Conservation (phyloP, 1,140 invertebrate genomes). For the Cephus cinctus region DNA sequence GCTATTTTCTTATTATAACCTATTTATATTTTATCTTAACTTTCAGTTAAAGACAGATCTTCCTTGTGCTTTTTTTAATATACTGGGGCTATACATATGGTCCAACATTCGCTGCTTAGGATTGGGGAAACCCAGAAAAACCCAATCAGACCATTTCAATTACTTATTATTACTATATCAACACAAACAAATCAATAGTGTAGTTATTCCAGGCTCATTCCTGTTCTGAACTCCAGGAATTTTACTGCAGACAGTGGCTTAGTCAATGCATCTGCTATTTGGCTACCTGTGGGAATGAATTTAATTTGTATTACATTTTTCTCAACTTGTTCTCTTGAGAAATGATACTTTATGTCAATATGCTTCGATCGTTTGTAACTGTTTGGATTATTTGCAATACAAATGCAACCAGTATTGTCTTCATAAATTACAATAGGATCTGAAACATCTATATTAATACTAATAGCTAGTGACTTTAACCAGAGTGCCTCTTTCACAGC, state of each 20-base stretch:
- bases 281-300: background rate
- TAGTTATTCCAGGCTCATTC: background rate
- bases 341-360: slow-evolving; percentile 31
- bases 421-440: slow-evolving; percentile 1
- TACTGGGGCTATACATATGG: background rate
- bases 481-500: slow-evolving; percentile 30
- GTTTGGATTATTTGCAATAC: slow-evolving; percentile 22
- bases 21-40: no score
- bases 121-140: background rate
- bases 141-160: background rate
- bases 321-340: slow-evolving; percentile 18
- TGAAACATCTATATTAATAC: background rate
- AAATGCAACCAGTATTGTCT: slow-evolving; percentile 24
- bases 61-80: background rate
- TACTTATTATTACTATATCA: background rate
- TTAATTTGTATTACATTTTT: background rate
- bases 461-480: slow-evolving; percentile 6
- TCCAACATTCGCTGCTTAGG: background rate
- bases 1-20: no score
- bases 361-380: slow-evolving; percentile 25
- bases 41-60: background rate
- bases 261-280: background rate
- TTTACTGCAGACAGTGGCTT: no score
- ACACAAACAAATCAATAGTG: background rate
- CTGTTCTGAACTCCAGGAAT: background rate